A percentile compares a stretch with the other conserved stretches of the same genome.
phyloP scores from a whole-genome alignment of 2,888 invertebrate genomes.

The Acanthosepion pharaonis region DNA sequence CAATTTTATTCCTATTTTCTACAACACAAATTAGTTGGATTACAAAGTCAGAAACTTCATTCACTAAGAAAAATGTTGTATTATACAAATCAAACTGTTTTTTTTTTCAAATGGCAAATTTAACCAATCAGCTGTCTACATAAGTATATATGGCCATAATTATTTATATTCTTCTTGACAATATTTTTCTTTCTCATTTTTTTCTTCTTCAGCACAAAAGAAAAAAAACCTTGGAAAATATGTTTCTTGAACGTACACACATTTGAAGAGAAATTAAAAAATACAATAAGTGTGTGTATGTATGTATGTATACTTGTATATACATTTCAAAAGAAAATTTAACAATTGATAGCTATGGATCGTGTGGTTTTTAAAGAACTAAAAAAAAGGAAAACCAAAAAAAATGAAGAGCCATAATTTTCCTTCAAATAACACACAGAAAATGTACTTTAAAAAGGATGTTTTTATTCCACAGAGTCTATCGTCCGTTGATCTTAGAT shows the following conservation, averaged over 20 bases:
- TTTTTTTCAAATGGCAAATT: background rate
- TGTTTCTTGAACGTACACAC: background rate
- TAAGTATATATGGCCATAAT: background rate
- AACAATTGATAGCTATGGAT: background rate
- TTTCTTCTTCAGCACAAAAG: too few relatives aligned
- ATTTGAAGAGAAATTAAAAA: background rate
- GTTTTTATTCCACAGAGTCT: background rate
- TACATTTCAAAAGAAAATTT: conserved; percentile 1
- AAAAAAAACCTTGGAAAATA: background rate
- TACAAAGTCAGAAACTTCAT: background rate
- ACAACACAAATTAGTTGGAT: background rate
- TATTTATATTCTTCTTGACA: background rate
- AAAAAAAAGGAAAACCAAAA: too few relatives aligned
- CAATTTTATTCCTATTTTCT: background rate
- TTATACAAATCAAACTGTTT: background rate
- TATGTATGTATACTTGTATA: background rate
- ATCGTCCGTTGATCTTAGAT: background rate
- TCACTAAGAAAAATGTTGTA: background rate
- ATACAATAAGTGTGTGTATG: background rate
- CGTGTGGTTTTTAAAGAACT: background rate
- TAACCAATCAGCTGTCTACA: background rate
- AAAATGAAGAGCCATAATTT: too few relatives aligned
- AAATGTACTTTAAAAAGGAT: background rate
- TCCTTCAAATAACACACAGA: too few relatives aligned
- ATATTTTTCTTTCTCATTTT: background rate